phyloP scores from a whole-genome alignment of 2,888 invertebrate species.

The Pristionchus entomophagus region DNA sequence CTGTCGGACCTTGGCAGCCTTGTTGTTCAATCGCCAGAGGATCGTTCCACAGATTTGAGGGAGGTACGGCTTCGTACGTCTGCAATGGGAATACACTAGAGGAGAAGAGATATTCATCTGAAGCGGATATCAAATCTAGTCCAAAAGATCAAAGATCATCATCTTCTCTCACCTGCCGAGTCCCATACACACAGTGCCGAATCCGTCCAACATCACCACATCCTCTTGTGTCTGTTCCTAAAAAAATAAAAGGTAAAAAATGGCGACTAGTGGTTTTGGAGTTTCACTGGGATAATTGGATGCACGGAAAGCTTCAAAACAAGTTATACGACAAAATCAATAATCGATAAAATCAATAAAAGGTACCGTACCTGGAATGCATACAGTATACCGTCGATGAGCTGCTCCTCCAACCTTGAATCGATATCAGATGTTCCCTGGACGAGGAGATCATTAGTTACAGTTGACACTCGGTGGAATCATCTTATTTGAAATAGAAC shows the following conservation, averaged over 20 bases:
- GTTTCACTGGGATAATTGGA: not conserved
- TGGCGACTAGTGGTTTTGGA: not conserved
- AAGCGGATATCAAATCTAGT: not conserved
- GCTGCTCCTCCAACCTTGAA: slow-evolving; percentile 95
- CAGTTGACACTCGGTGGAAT: slow-evolving; percentile 81
- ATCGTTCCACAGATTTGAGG: slow-evolving; percentile 99
- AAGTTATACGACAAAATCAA: not conserved
- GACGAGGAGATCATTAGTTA: not conserved
- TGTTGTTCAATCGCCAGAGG: slow-evolving; percentile 98
- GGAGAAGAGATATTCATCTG: not conserved
- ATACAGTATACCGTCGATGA: slow-evolving; percentile 98
- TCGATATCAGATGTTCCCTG: slow-evolving; percentile 96
- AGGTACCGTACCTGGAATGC: slow-evolving; percentile 82
- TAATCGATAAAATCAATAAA: too few relatives aligned
- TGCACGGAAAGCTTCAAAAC: not conserved
- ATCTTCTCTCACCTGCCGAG: slow-evolving; percentile 81
- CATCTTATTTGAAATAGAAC: not conserved
- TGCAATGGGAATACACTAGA: slow-evolving; percentile 76
- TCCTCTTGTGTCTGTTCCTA: slow-evolving; percentile 99
- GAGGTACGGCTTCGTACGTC: slow-evolving; percentile 96
- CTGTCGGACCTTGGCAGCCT: slow-evolving; percentile 97
- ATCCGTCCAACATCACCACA: slow-evolving; percentile 99
- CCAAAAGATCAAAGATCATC: slow-evolving; percentile 11
- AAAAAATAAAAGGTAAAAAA: slow-evolving; percentile 78
- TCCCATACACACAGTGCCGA: slow-evolving; percentile 98